These are phyloP conservation scores for Drosophila phalerata DNA, from an alignment of 2,888 invertebrate genomes.

Conservation along the genomic window DNA sequence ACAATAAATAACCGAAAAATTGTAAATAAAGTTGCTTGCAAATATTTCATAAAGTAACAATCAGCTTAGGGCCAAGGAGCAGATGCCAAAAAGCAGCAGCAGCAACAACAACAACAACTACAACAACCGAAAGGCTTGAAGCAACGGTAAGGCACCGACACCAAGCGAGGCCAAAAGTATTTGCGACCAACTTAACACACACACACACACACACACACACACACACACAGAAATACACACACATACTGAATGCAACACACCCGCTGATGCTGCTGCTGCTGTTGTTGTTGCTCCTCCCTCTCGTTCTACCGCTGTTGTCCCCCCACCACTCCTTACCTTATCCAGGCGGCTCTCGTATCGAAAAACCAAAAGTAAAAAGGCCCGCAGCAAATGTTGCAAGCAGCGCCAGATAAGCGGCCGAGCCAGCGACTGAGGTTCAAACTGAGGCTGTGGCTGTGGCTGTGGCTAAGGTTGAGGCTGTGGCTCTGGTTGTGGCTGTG, in stretches of 20 bases:
- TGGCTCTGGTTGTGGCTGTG: slow-evolving; percentile 26
- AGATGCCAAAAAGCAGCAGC: slow-evolving; percentile 71
- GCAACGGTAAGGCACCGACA: slow-evolving; percentile 79
- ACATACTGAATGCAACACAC: slow-evolving; percentile 48
- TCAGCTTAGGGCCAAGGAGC: slow-evolving; percentile 80
- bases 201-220: slow-evolving; percentile 33
- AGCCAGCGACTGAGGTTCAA: slow-evolving; percentile 52
- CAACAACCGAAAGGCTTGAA: slow-evolving; percentile 47
- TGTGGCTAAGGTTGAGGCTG: not conserved
- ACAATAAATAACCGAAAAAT: slow-evolving; percentile 83
- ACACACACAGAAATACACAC: slow-evolving; percentile 28
- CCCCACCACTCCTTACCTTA: slow-evolving; percentile 40
- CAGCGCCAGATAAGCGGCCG: slow-evolving; percentile 77
- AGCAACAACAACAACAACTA: slow-evolving; percentile 39
- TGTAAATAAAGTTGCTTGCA: slow-evolving; percentile 82
- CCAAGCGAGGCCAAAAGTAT: slow-evolving; percentile 80
- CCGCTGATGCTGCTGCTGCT: slow-evolving; percentile 23
- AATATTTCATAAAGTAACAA: slow-evolving; percentile 82
- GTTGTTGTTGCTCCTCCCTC: not conserved
- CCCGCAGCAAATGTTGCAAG: slow-evolving; percentile 79
- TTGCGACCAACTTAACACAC: slow-evolving; percentile 73
- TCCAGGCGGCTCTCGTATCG: slow-evolving; percentile 69
- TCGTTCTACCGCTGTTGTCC: slow-evolving; percentile 3
- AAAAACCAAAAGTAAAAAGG: slow-evolving; percentile 79
- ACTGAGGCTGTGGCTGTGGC: slow-evolving; percentile 2